Conservation (phyloP, 2,888 invertebrate genomes). For the Pomacea canaliculata region DNA sequence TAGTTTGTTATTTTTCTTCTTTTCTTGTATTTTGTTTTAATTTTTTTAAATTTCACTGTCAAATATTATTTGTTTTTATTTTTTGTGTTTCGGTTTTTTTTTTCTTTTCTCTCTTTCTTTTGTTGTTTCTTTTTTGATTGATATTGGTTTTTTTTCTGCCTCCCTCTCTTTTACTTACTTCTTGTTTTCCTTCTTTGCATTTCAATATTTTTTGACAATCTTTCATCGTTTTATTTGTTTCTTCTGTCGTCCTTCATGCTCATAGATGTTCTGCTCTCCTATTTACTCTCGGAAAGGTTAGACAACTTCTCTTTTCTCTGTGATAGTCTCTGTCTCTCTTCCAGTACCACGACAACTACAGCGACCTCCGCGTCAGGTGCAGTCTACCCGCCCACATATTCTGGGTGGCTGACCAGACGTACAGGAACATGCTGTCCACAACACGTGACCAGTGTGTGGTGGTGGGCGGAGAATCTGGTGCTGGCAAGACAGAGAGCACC, state of each 20-base stretch:
- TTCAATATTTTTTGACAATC: not conserved
- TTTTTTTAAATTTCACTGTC: not conserved
- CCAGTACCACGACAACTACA: slow-evolving; percentile 43
- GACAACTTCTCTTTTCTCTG: not conserved
- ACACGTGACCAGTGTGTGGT: slow-evolving; percentile 48
- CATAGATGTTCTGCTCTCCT: not conserved
- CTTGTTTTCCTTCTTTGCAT: not conserved
- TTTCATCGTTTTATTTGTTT: not conserved
- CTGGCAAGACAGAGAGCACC: slow-evolving; percentile 59
- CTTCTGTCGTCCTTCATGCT: not conserved
- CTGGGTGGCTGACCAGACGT: slow-evolving; percentile 52
- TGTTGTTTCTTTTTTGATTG: not conserved
- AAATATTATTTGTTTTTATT: not conserved
- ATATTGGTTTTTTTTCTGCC: too few relatives aligned
- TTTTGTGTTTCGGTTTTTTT: not conserved
- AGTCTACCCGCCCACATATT: slow-evolving; percentile 49
- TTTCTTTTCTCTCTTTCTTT: not conserved
- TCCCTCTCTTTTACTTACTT: not conserved
- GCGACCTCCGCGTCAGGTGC: slow-evolving; percentile 31
- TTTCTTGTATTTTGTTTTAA: not conserved
- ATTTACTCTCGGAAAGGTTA: not conserved
- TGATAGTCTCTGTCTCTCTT: not conserved
- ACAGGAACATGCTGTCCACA: slow-evolving; percentile 35
- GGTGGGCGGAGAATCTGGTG: slow-evolving; percentile 58
- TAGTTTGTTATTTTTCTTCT: not conserved